Conservation (phyloP, 1,140 invertebrate genomes). For the Prorops nasuta region DNA sequence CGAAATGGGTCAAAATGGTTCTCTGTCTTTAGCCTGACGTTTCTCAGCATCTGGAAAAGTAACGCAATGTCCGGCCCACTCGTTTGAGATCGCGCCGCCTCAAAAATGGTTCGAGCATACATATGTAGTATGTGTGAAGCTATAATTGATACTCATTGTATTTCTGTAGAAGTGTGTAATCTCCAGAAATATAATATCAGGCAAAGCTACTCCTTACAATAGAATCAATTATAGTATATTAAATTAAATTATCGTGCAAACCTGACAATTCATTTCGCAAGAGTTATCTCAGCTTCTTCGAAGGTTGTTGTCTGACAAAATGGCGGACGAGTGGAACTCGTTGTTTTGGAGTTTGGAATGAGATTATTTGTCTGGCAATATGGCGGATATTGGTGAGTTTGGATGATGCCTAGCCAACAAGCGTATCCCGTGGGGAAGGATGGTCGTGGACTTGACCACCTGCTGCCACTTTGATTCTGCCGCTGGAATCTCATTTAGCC, state of each 20-base stretch:
- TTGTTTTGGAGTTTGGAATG: too few relatives aligned
- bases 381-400: constrained; percentile 9
- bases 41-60: constrained; percentile 13
- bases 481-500: constrained; percentile 51
- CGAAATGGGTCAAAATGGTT: constrained; percentile 20
- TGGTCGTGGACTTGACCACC: constrained; percentile 46
- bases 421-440: constrained; percentile 23
- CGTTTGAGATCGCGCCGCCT: constrained; percentile 10
- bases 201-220: too few relatives aligned
- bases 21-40: constrained; percentile 13
- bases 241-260: too few relatives aligned
- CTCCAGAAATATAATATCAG: too few relatives aligned
- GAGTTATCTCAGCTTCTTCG: too few relatives aligned
- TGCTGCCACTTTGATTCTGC: constrained; percentile 56
- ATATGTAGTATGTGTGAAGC: too few relatives aligned
- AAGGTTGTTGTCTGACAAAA: too few relatives aligned
- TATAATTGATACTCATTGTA: too few relatives aligned
- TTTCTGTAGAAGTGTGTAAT: too few relatives aligned
- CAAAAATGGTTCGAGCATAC: constrained; percentile 7
- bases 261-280: too few relatives aligned
- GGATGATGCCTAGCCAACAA: constrained; percentile 13
- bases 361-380: constrained; percentile 16
- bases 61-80: constrained; percentile 11
- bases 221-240: too few relatives aligned
- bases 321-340: too few relatives aligned